Base-by-base conservation (phyloP, 2,797 vertebrate species). In the Etheostoma perlongum region DNA sequence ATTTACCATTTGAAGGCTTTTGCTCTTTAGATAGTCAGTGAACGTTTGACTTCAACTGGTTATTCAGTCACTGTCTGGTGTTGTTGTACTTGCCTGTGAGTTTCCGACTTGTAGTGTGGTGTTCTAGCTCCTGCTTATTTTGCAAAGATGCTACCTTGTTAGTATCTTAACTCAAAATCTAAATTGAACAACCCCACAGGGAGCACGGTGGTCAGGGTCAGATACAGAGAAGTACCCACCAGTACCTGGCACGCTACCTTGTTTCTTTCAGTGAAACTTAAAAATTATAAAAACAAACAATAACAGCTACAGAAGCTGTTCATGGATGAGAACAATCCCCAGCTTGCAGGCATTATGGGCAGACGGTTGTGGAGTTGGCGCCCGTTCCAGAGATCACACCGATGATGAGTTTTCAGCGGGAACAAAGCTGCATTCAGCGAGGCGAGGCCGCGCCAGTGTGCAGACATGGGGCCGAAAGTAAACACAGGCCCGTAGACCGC, bases 381-480 rank as follows among this genome's bases (percentile, higher is more conserved):
- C 89, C 91, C 40, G 72, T 70, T 82, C 64, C 74, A 10, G 19
- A 90, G 88, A 91, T 93, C 86, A 83, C 84, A 82, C 87, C 59
- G 46, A 60, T 61, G 90, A 81, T 86, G 91, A 66, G 85, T 86
- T 83, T 88, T 87, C 81, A 82, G 79, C 11, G 15, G 78, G 80
- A 88, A 93, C 86, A 92, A 89, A 86, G 91, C 82, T 52, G 76
- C 85, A 89, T 93, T 93, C 87, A 92, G 84, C 42, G 74, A 87
- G 85, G 80, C 85, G 63, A 85, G 76, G 87, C 88, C 51, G 27
- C 69, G 84, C 85, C 88, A 48, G 87, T 68, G 42, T 62, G 85
- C 91, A 91, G 91, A 90, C 92, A 92, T 89, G 61, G 88, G 92
- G 90, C 87, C 58, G 82, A 94, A 93, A 92, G 93, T 95, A 95